phyloP scores from a whole-genome alignment of 2,113 vertebrate genomes.

The Ginglymostoma cirratum region DNA sequence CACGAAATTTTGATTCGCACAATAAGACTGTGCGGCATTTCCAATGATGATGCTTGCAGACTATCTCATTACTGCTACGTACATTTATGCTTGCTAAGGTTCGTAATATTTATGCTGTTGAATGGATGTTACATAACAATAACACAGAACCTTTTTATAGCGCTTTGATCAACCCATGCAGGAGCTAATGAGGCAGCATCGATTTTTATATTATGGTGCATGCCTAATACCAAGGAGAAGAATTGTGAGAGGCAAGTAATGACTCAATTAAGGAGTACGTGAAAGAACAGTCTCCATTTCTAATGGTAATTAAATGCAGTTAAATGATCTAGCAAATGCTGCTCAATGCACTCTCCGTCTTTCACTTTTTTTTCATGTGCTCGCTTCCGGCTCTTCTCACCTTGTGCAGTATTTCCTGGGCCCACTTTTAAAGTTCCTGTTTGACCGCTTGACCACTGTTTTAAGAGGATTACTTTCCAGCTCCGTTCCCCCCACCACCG shows the following conservation, averaged over 20 bases:
- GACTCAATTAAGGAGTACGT: background rate
- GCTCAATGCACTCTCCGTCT: background rate
- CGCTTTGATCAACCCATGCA: background rate
- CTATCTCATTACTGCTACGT: background rate
- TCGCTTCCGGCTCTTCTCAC: background rate
- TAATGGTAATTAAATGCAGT: background rate
- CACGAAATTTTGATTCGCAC: conserved; percentile 18
- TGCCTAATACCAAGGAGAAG: background rate
- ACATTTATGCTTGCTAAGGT: background rate
- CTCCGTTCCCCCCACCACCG: background rate
- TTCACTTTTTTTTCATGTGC: too few relatives aligned
- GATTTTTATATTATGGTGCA: background rate
- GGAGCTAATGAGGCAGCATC: background rate
- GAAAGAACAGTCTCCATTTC: background rate
- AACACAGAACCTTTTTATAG: background rate
- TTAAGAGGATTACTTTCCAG: background rate
- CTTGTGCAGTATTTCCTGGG: background rate
- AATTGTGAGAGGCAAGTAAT: background rate
- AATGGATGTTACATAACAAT: background rate
- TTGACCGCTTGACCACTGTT: background rate
- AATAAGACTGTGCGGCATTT: background rate
- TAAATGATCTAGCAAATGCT: background rate
- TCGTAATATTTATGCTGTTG: background rate
- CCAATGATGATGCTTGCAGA: background rate
- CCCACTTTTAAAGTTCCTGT: background rate